Evolutionary conservation across 2,888 invertebrate genomes (phyloP).

Genomic region (Diabrotica balteata): DNA sequence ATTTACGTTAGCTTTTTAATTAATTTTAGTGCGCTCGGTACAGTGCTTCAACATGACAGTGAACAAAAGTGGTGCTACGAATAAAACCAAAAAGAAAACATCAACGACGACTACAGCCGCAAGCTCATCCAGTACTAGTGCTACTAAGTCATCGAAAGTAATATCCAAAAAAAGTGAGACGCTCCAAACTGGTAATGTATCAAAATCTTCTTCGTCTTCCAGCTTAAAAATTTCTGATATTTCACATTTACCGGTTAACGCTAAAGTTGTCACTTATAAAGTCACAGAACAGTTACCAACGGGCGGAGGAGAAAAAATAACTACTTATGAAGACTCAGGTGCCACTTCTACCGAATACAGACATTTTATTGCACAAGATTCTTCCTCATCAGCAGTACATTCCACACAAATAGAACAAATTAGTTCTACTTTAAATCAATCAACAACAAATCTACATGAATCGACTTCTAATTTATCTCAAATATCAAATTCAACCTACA

Average conservation of each 20-base stretch:
- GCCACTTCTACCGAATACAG: conserved; percentile 56
- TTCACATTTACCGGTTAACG: conserved; percentile 56
- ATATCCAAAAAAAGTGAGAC: conserved; percentile 39
- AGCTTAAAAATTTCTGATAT: conserved; percentile 58
- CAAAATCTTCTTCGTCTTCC: conserved; percentile 56
- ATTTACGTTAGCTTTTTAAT: conserved; percentile 23
- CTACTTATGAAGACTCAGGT: conserved; percentile 54
- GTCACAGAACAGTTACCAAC: conserved; percentile 57
- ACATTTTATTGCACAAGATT: conserved; percentile 54
- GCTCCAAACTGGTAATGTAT: conserved; percentile 43
- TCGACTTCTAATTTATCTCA: conserved; percentile 55
- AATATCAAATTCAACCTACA: conserved; percentile 55
- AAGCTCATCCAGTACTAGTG: conserved; percentile 40
- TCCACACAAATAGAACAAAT: conserved; percentile 55
- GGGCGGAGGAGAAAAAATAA: conserved; percentile 58
- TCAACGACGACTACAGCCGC: conserved; percentile 24
- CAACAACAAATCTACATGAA: conserved; percentile 52
- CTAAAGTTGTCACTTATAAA: conserved; percentile 53
- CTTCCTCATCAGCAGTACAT: conserved; percentile 41
- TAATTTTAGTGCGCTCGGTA: conserved; percentile 26
- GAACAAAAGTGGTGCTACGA: conserved; percentile 49
- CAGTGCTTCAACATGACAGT: conserved; percentile 50
- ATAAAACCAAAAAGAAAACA: conserved; percentile 50
- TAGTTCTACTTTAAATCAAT: conserved; percentile 56
- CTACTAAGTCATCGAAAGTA: conserved; percentile 44